Conservation (phyloP, 2,888 invertebrate species). For the Bugula neritina region DNA sequence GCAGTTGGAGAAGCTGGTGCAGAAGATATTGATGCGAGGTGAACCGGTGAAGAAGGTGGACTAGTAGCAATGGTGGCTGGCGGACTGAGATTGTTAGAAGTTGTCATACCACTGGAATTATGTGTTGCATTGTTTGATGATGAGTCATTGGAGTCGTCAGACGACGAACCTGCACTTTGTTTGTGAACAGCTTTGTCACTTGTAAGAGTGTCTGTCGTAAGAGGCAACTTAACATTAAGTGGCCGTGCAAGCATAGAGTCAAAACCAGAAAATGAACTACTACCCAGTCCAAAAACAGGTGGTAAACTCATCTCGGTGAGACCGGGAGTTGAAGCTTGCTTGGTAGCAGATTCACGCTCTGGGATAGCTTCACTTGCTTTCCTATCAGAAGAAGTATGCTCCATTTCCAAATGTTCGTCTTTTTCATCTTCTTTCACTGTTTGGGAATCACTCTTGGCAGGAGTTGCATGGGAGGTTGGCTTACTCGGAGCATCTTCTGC, state of each 20-base stretch:
- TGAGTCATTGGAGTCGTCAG: no score
- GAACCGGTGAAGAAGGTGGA: no score
- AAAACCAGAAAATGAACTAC: conserved; percentile 4
- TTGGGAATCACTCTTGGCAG: background rate
- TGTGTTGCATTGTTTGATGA: no score
- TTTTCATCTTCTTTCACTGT: background rate
- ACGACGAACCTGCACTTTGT: no score
- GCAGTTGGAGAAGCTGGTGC: background rate
- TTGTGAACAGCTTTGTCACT: no score
- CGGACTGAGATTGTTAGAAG: no score
- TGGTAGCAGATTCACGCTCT: background rate
- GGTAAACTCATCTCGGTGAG: background rate
- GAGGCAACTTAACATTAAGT: background rate
- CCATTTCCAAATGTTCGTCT: background rate
- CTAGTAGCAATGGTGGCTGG: no score
- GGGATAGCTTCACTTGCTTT: background rate
- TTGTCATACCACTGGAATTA: no score
- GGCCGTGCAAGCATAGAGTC: background rate
- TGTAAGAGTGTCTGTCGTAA: no score
- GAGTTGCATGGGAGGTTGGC: background rate
- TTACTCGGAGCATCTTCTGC: conserved; percentile 13
- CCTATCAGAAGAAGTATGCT: background rate
- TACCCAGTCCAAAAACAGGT: background rate
- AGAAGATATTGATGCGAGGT: no score
- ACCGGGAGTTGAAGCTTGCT: background rate